These are phyloP conservation scores for Diarsia dahlii DNA, from an alignment of 2,888 invertebrate genomes.

Conservation along the genomic window DNA sequence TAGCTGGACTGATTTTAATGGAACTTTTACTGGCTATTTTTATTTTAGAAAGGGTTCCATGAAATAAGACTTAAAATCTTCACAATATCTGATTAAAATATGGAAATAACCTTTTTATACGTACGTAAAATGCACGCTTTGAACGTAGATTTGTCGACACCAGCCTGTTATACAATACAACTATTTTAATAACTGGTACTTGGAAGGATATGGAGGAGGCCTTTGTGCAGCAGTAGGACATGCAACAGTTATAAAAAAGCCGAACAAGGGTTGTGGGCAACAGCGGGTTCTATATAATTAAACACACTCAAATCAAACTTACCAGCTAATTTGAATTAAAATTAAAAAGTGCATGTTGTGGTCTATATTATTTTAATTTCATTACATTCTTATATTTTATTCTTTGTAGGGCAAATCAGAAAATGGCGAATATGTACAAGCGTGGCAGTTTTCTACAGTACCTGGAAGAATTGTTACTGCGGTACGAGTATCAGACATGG, in stretches of 20 bases:
- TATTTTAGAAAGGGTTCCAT: too few relatives aligned
- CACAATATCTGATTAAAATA: too few relatives aligned
- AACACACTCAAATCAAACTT: not conserved
- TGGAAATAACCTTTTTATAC: too few relatives aligned
- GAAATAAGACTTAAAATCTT: too few relatives aligned
- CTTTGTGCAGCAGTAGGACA: too few relatives aligned
- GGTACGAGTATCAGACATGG: slow-evolving; percentile 86
- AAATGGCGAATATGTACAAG: slow-evolving; percentile 86
- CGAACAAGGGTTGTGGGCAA: not conserved
- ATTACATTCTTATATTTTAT: not conserved
- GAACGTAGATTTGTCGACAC: too few relatives aligned
- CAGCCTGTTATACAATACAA: too few relatives aligned
- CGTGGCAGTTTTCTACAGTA: slow-evolving; percentile 86
- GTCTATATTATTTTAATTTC: not conserved
- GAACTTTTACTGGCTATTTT: too few relatives aligned
- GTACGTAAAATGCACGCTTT: too few relatives aligned
- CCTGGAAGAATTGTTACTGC: slow-evolving; percentile 85
- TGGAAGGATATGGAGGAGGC: too few relatives aligned
- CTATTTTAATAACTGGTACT: too few relatives aligned
- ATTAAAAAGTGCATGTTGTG: not conserved
- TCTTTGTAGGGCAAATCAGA: slow-evolving; percentile 82
- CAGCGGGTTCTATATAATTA: not conserved
- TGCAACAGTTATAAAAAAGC: not conserved
- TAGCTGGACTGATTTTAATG: too few relatives aligned
- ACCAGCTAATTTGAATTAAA: not conserved